Conservation (phyloP, 1,140 invertebrate genomes). For the Acromyrmex heyeri region DNA sequence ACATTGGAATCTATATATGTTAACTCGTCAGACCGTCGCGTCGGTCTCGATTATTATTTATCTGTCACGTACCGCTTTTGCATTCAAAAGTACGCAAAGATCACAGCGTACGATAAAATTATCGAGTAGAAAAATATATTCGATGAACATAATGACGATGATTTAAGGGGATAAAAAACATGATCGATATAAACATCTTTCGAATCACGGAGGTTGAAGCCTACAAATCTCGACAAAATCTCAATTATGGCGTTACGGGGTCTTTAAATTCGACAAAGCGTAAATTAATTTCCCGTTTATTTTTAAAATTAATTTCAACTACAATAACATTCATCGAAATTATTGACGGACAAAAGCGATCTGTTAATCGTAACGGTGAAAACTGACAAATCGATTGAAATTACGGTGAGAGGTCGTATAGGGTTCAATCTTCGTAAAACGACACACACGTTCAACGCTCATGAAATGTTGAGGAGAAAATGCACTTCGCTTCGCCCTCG, state of each 20-base stretch:
- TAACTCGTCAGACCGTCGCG: not conserved
- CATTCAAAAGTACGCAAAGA: not conserved
- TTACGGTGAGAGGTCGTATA: not conserved
- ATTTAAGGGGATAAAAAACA: slow-evolving; percentile 8
- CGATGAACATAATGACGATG: not conserved
- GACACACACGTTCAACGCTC: not conserved
- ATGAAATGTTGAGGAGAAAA: not conserved
- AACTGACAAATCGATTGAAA: not conserved
- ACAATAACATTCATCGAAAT: not conserved
- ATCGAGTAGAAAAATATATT: slow-evolving; percentile 56
- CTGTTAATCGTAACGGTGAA: not conserved
- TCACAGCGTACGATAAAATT: not conserved
- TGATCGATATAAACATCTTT: not conserved
- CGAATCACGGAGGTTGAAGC: slow-evolving; percentile 14
- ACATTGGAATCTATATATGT: not conserved
- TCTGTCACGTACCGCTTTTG: not conserved
- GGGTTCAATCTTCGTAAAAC: slow-evolving; percentile 39
- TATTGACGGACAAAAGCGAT: not conserved
- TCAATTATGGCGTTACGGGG: not conserved
- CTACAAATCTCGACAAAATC: not conserved
- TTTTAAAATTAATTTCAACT: slow-evolving; percentile 2
- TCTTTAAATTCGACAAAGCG: not conserved
- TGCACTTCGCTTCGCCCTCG: not conserved
- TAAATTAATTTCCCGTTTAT: not conserved
- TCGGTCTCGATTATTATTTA: slow-evolving; percentile 20